Conservation (phyloP, 2,113 vertebrate species). For the Globicephala melas region DNA sequence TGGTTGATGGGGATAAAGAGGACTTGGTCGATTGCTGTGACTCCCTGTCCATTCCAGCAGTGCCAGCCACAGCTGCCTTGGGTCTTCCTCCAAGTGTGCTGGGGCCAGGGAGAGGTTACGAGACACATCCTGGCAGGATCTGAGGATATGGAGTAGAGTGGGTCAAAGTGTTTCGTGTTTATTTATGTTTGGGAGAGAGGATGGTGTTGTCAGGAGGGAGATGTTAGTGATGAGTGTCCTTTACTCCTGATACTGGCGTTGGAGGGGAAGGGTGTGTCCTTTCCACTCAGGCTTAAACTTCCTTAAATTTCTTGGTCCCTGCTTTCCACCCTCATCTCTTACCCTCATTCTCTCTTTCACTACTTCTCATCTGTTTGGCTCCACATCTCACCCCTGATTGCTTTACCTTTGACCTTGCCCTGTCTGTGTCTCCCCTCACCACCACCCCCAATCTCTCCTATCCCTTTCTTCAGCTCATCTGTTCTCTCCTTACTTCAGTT, state of each 20-base stretch:
- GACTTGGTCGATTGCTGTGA: neutral
- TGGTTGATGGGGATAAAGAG: neutral
- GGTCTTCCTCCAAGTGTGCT: neutral
- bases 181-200: neutral
- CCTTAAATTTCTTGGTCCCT: neutral
- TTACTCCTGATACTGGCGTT: neutral
- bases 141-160: neutral
- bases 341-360: neutral
- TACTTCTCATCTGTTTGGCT: neutral
- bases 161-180: neutral
- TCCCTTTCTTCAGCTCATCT: neutral
- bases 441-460: fast-evolving
- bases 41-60: neutral
- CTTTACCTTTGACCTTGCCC: neutral
- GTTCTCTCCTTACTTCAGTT: neutral
- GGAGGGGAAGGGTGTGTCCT: neutral
- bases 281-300: neutral
- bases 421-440: too few species aligned
- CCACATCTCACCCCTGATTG: neutral
- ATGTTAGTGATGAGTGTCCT: neutral
- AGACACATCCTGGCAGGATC: neutral
- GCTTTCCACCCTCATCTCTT: neutral
- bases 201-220: neutral
- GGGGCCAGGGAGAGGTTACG: neutral
- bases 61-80: neutral